Evolutionary conservation across 2,888 invertebrate species (phyloP), one percentile per base, ranked within the genome.

Genomic region (Spicauda simplicius): DNA sequence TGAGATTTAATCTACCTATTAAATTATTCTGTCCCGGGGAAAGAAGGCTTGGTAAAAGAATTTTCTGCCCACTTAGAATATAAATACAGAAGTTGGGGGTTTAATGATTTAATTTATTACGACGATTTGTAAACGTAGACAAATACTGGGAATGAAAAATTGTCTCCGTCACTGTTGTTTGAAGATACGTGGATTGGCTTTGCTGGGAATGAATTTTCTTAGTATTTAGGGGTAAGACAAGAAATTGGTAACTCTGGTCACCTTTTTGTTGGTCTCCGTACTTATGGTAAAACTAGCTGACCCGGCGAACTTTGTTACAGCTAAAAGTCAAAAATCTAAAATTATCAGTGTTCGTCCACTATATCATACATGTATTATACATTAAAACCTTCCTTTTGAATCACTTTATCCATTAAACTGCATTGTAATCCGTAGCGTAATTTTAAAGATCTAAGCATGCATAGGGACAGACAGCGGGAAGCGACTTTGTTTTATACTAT

Each of bases 1-100:
- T 66, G 54, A 48, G 65, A 60, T 66, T 60, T 66, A 55, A 66
- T 66, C 60, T 60, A 54, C 45, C 65, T 48, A 65, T 59, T 65
- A 66, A 66, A 60, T 66, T 48, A 55, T 55, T 55, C 59, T 60
- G 48, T 55, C 55, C 45, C 57, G 18, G n/a, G 45, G 66, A 55
- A 48, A 50, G 54, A 55, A 60, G 33, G 54, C 55, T 60, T 66
- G 45, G 19, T 45, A 60, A 66, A 66, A 60, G 59, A 65, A 65
- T 53, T 65, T 50, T 52, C 53, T 53, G 57, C 16, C 52, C 53
- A 54, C 53, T 59, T 48, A 54, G 37, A 59, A 59, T 58, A 53
- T 64, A 64, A 65, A 64, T 58, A 58, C 54, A 50, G 45, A 37
- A 48, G 19, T 54, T 66, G 19, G 48, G n/a, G 30, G 20, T 66